Percentiles rank a stretch among this genome's conserved stretches.
Evolutionary conservation across 2,113 vertebrate species (phyloP).

Genomic region (Dendropsophus ebraccatus): DNA sequence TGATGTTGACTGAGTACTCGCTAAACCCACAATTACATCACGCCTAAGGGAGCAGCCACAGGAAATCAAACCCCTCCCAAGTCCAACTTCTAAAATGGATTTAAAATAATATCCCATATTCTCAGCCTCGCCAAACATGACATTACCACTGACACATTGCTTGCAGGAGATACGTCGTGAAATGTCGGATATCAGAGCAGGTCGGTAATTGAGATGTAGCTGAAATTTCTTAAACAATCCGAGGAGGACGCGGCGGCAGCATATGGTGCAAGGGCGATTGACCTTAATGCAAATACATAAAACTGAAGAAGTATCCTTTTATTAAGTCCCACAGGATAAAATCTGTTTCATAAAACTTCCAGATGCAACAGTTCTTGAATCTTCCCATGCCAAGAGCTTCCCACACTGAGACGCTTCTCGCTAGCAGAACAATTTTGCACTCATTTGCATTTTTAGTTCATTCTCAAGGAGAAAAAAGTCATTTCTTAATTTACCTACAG

Average conservation of each 20-base stretch:
- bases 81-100: conserved; percentile 23
- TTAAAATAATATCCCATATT: background rate
- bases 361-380: conserved; percentile 65
- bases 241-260: background rate
- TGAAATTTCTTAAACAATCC: background rate
- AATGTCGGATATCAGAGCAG: background rate
- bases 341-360: conserved; percentile 66
- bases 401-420: conserved; percentile 63
- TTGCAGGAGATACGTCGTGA: background rate
- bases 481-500: conserved; percentile 59
- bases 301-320: conserved; percentile 64
- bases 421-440: conserved; percentile 64
- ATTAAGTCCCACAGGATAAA: conserved; percentile 74
- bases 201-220: conserved; percentile 8
- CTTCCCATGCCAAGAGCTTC: conserved; percentile 64
- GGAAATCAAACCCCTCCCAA: conserved; percentile 43
- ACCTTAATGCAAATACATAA: conserved; percentile 39
- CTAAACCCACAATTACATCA: conserved; percentile 48
- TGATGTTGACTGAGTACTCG: conserved; percentile 42
- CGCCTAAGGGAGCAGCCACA: conserved; percentile 35
- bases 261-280: conserved; percentile 25
- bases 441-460: conserved; percentile 62
- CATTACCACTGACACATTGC: conserved; percentile 11
- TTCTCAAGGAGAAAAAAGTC: conserved; percentile 56
- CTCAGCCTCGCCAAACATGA: background rate